Evolutionary conservation across 2,113 vertebrate species (phyloP).

Genomic region (Panthera tigris): DNA sequence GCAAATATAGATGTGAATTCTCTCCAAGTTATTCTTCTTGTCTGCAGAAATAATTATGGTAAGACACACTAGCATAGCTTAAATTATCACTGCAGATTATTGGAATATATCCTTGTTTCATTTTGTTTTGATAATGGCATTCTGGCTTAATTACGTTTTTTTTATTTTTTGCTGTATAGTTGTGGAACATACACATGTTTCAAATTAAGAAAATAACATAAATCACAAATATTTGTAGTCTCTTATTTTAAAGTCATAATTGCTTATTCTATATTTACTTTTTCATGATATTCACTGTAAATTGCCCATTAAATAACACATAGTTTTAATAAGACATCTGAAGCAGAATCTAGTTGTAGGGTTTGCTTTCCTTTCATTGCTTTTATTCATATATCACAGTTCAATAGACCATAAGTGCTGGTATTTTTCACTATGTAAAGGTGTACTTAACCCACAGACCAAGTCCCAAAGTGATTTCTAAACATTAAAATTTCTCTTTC

Average conservation of each 20-base stretch:
- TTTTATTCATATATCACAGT: background rate
- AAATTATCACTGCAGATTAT: constrained; percentile 37
- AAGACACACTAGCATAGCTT: background rate
- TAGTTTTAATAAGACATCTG: constrained; percentile 61
- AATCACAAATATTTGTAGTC: constrained; percentile 66
- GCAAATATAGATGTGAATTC: constrained; percentile 55
- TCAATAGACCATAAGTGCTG: background rate
- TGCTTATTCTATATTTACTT: constrained; percentile 73
- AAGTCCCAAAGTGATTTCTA: background rate
- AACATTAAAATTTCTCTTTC: constrained; percentile 10
- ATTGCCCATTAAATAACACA: constrained; percentile 64
- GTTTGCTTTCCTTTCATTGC: background rate
- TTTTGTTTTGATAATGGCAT: background rate
- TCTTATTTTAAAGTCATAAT: constrained; percentile 60
- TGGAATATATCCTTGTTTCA: background rate
- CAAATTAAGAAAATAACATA: constrained; percentile 68
- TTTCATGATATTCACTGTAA: constrained; percentile 66
- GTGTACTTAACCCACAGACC: background rate
- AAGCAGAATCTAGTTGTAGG: constrained; percentile 1
- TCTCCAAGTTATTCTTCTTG: constrained; percentile 61
- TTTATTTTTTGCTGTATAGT: background rate
- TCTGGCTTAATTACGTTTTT: background rate
- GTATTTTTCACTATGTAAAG: constrained; percentile 21
- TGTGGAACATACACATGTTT: constrained; percentile 65
- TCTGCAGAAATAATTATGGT: constrained; percentile 51